Conservation (phyloP, 1,140 invertebrate species). For the Drosophila persimilis region DNA sequence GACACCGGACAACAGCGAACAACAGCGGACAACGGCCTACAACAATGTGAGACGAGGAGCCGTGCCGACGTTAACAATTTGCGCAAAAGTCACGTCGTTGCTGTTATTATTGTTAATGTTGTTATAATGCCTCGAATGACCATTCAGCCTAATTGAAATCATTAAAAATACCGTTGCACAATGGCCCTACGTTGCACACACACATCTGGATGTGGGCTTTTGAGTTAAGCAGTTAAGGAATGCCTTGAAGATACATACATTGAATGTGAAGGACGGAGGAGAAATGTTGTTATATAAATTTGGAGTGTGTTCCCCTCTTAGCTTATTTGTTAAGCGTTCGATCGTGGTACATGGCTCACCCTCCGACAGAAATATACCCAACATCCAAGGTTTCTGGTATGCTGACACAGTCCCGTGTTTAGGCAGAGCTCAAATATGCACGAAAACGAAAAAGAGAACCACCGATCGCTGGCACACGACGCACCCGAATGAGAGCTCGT, state of each 20-base stretch:
- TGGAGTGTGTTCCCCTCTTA: no score
- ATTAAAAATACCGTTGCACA: slow-evolving; percentile 64
- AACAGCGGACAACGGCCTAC: slow-evolving; percentile 15
- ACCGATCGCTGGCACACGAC: no score
- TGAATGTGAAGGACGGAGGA: no score
- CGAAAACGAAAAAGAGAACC: no score
- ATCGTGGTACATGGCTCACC: no score
- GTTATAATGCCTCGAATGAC: slow-evolving; percentile 50
- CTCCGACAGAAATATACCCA: no score
- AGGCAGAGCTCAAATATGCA: no score
- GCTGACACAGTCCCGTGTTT: no score
- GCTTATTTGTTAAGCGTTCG: no score
- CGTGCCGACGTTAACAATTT: slow-evolving; percentile 55
- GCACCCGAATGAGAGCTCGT: no score
- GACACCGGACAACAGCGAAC: slow-evolving; percentile 15
- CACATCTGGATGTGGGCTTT: slow-evolving; percentile 15
- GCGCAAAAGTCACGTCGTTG: slow-evolving; percentile 69
- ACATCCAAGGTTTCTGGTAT: no score
- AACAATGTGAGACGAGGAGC: slow-evolving; percentile 20
- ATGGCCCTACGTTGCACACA: slow-evolving; percentile 10
- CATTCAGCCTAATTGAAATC: slow-evolving; percentile 72
- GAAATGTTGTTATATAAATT: no score
- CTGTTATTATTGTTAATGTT: slow-evolving; percentile 62
- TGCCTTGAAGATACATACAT: neutral
- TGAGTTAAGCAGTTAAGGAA: slow-evolving; percentile 2